Evolutionary conservation across 2,113 vertebrate species (phyloP).

Genomic region (Phodopus roborovskii): DNA sequence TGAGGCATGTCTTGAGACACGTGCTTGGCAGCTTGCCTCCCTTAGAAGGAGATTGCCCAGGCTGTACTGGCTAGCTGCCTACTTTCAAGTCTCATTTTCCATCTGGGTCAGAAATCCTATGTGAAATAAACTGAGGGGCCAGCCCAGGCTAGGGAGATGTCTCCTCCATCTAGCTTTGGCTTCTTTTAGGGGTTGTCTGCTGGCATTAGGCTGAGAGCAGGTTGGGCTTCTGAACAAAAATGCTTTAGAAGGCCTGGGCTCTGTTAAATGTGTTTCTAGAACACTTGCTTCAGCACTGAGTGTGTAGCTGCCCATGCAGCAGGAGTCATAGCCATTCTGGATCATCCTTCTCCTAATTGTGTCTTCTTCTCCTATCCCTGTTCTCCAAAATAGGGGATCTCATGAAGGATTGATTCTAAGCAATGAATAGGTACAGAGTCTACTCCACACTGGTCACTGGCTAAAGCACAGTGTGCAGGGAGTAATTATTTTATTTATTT

Average conservation of each 20-base stretch:
- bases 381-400: slow-evolving; percentile 2
- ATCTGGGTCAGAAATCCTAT: slow-evolving; percentile 57
- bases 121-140: slow-evolving; percentile 5
- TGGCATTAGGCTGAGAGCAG: neutral
- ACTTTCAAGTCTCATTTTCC: slow-evolving; percentile 55
- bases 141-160: neutral
- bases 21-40: slow-evolving; percentile 7
- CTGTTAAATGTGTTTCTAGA: neutral
- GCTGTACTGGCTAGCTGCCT: slow-evolving; percentile 19
- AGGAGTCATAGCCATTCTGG: neutral
- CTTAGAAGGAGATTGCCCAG: neutral
- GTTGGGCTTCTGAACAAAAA: neutral
- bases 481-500: neutral
- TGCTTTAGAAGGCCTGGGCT: neutral
- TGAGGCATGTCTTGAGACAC: neutral
- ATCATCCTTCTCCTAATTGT: neutral
- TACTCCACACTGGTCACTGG: neutral
- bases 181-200: slow-evolving; percentile 35
- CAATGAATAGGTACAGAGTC: neutral
- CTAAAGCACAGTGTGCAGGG: neutral
- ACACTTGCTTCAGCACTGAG: neutral
- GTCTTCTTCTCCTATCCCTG: neutral
- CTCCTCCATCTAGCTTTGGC: neutral
- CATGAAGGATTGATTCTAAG: neutral
- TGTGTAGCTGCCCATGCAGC: neutral